Conservation (phyloP, 1,140 invertebrate genomes). For the Cryptotermes secundus region DNA sequence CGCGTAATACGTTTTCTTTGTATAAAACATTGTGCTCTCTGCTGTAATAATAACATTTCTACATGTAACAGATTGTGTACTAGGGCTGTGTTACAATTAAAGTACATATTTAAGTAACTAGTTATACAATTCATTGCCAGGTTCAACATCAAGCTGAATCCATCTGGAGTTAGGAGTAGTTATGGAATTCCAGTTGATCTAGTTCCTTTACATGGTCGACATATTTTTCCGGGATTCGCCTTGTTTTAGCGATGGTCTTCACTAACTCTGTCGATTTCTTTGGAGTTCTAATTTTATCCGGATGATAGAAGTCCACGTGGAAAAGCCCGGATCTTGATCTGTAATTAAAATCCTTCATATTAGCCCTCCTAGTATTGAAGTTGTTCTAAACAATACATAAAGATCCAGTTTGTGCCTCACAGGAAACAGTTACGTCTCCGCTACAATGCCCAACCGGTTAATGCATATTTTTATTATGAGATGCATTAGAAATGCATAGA, state of each 20-base stretch:
- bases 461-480: no score
- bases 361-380: no score
- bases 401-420: no score
- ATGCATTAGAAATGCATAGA: no score
- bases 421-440: no score
- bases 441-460: no score
- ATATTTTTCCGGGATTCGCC: neutral
- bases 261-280: conserved; percentile 61
- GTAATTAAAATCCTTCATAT: conserved; percentile 26
- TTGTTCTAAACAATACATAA: no score
- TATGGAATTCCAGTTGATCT: neutral
- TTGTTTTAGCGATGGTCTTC: neutral
- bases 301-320: conserved; percentile 69
- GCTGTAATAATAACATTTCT: neutral
- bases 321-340: conserved; percentile 72
- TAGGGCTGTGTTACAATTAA: neutral
- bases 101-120: neutral
- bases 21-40: no score
- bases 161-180: neutral
- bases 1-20: no score
- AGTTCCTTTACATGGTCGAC: neutral
- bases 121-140: neutral
- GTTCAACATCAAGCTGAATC: neutral
- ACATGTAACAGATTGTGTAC: neutral
- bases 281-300: conserved; percentile 61